Conservation (phyloP, 1,140 invertebrate genomes). For the Penaeus indicus region DNA sequence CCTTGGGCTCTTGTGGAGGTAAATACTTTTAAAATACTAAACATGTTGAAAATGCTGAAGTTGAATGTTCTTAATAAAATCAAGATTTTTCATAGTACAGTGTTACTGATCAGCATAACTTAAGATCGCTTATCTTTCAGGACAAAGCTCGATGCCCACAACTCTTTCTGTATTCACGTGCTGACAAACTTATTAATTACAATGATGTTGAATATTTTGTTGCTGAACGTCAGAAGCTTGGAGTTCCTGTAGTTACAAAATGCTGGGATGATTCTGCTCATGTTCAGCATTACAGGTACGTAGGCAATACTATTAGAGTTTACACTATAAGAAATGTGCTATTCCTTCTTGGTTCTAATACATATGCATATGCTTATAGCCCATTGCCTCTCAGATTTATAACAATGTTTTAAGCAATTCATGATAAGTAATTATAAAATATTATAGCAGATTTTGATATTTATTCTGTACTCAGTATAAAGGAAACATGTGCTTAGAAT, state of each 20-base stretch:
- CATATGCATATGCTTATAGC: too few species aligned
- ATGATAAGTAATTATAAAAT: too few species aligned
- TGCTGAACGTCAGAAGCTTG: constrained; percentile 74
- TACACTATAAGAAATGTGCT: too few species aligned
- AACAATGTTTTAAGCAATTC: too few species aligned
- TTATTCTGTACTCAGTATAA: too few species aligned
- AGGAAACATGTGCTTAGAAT: too few species aligned
- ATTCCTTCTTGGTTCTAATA: too few species aligned
- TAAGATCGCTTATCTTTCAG: constrained; percentile 51
- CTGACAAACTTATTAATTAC: constrained; percentile 75
- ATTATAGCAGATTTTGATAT: too few species aligned
- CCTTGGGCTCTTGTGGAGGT: constrained; percentile 76
- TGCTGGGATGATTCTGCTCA: constrained; percentile 80
- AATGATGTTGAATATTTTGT: constrained; percentile 78
- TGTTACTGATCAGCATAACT: constrained; percentile 9
- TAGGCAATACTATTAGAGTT: too few species aligned
- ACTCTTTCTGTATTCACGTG: constrained; percentile 82
- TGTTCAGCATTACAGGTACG: constrained; percentile 76
- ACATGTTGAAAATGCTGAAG: constrained; percentile 67
- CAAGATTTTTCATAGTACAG: constrained; percentile 4
- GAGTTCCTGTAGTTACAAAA: constrained; percentile 75
- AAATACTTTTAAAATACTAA: constrained; percentile 69
- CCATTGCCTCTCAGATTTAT: too few species aligned
- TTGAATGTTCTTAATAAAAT: constrained; percentile 3
- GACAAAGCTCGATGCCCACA: constrained; percentile 77